A percentile compares a stretch with the other conserved stretches of the same genome.
phyloP scores from a whole-genome alignment of 37 sponge, comb jelly and placozoan genomes.

The Crambe crambe region DNA sequence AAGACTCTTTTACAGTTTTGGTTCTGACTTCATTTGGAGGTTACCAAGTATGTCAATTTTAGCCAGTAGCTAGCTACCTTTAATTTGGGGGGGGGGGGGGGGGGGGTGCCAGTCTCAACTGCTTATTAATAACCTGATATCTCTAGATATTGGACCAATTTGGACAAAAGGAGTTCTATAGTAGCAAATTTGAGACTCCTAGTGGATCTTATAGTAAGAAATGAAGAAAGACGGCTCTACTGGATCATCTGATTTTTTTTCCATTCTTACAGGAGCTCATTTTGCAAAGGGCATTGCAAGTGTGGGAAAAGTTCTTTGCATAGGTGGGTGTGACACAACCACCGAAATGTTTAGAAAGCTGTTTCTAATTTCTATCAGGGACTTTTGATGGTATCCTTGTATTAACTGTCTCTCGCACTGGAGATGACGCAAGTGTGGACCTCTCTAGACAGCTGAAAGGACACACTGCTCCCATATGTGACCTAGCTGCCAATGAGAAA shows the following conservation, averaged over 20 bases:
- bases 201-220: slow-evolving; percentile 25
- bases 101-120: neutral
- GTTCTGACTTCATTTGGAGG: slow-evolving; percentile 65
- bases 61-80: neutral
- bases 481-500: slow-evolving; percentile 20
- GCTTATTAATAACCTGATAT: too few relatives aligned
- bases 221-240: too few relatives aligned
- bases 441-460: slow-evolving; percentile 30
- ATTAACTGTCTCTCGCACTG: slow-evolving; percentile 18
- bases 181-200: slow-evolving; percentile 38
- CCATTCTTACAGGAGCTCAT: neutral
- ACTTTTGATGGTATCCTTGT: slow-evolving; percentile 66
- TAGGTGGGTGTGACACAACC: slow-evolving; percentile 17
- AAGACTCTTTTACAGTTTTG: slow-evolving; percentile 15
- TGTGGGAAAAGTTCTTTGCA: slow-evolving; percentile 26
- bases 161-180: slow-evolving; percentile 16
- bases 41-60: slow-evolving; percentile 36
- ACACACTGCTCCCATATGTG: slow-evolving; percentile 29
- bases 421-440: slow-evolving; percentile 10
- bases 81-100: neutral
- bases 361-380: slow-evolving; percentile 24
- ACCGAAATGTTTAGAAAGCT: neutral
- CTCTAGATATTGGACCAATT: neutral
- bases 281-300: slow-evolving; percentile 51
- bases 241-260: neutral